phyloP scores from a whole-genome alignment of 2,888 invertebrate genomes.

The Xestoiulus laeticollis region DNA sequence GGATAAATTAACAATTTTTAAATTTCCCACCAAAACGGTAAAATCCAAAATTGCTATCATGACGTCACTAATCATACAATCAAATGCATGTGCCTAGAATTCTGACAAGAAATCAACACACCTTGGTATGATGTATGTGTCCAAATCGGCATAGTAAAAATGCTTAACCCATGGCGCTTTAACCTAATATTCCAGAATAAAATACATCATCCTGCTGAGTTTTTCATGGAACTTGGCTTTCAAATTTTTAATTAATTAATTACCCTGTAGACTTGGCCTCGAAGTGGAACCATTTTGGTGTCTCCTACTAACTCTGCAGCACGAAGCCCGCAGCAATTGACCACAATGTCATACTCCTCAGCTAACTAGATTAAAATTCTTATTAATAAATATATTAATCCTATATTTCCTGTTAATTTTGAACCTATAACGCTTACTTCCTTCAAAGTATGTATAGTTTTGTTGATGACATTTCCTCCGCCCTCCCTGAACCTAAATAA shows the following conservation, averaged over 20 bases:
- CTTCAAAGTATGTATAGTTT: slow-evolving; percentile 71
- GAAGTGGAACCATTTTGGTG: slow-evolving; percentile 61
- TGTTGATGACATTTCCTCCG: slow-evolving; percentile 73
- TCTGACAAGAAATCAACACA: slow-evolving; percentile 56
- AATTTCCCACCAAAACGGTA: no score
- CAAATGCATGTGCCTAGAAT: no score
- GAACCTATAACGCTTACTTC: slow-evolving; percentile 66
- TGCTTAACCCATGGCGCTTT: slow-evolving; percentile 90
- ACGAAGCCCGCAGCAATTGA: slow-evolving; percentile 66
- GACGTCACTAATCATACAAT: no score
- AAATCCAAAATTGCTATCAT: no score
- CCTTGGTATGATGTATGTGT: slow-evolving; percentile 83
- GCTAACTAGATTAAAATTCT: slow-evolving; percentile 61
- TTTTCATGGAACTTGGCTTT: slow-evolving; percentile 46
- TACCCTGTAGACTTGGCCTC: slow-evolving; percentile 63
- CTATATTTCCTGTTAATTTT: background rate
- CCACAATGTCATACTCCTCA: slow-evolving; percentile 64
- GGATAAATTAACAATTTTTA: background rate
- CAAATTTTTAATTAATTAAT: background rate
- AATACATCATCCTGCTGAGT: background rate
- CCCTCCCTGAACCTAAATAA: slow-evolving; percentile 68
- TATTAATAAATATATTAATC: slow-evolving; percentile 39
- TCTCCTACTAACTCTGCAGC: slow-evolving; percentile 64
- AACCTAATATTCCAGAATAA: slow-evolving; percentile 66
- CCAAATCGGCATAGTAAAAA: slow-evolving; percentile 85